These are phyloP conservation scores for Adoxophyes honmai DNA, from an alignment of 1,140 invertebrate genomes.

Conservation along the genomic window DNA sequence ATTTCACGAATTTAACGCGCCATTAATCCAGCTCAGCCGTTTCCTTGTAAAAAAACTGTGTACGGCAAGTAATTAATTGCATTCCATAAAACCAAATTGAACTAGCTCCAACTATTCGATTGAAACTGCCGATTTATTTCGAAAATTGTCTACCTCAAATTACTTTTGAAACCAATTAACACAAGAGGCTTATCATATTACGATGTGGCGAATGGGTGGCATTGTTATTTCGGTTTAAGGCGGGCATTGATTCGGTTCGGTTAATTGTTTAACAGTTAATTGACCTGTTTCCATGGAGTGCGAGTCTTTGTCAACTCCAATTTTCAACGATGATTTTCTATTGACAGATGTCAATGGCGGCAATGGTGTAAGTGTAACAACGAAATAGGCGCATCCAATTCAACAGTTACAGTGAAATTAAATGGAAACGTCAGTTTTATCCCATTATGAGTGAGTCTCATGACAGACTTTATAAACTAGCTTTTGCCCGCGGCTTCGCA, in stretches of 20 bases:
- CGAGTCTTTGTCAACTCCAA: constrained; percentile 23
- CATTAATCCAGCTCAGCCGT: too few species aligned
- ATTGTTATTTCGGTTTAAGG: neutral
- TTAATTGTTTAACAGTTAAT: constrained; percentile 24
- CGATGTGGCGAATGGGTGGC: neutral
- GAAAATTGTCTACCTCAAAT: constrained; percentile 4
- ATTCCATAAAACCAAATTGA: neutral
- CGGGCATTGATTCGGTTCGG: neutral
- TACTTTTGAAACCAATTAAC: constrained; percentile 13
- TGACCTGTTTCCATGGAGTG: constrained; percentile 17
- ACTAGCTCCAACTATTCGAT: neutral
- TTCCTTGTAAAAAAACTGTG: too few species aligned
- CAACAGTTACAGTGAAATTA: too few species aligned
- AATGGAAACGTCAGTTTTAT: too few species aligned
- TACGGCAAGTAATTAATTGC: neutral
- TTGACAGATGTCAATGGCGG: neutral
- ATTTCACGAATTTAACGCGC: too few species aligned
- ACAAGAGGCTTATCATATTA: constrained; percentile 11
- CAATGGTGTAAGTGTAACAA: too few species aligned
- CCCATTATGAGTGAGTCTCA: too few species aligned
- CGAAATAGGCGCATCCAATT: too few species aligned
- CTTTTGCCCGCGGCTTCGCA: too few species aligned
- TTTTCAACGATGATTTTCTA: constrained; percentile 4
- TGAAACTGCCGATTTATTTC: neutral
- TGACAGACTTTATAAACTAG: too few species aligned